Percentiles rank a stretch among this genome's conserved stretches.
Evolutionary conservation across 2,113 vertebrate genomes (phyloP).

Genomic region (Daboia siamensis): DNA sequence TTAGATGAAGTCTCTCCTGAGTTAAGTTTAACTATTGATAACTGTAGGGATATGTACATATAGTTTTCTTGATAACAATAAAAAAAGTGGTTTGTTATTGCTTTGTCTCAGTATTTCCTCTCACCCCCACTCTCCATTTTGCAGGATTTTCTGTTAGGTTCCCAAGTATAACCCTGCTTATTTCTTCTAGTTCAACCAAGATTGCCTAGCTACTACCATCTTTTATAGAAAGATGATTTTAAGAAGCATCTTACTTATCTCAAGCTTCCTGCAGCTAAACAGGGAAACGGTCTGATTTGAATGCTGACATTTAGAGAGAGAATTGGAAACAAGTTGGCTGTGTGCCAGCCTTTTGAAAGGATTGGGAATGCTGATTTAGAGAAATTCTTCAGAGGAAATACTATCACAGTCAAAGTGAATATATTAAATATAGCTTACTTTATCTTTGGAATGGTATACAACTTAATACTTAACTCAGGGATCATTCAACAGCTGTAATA

Average conservation of each 20-base stretch:
- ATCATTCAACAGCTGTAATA: background rate
- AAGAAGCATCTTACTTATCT: background rate
- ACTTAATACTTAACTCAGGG: background rate
- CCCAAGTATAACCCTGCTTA: background rate
- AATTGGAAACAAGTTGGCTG: background rate
- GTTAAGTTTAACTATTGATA: background rate
- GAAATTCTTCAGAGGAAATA: background rate
- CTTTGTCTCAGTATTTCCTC: background rate
- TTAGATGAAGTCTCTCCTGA: background rate
- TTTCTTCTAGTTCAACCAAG: background rate
- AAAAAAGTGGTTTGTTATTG: background rate
- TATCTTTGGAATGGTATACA: background rate
- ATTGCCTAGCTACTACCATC: background rate
- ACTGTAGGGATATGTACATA: background rate
- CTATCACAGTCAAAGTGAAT: background rate
- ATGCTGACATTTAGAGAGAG: background rate
- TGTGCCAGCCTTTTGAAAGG: background rate
- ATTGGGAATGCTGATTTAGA: background rate
- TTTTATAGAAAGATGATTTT: background rate
- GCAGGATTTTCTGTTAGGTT: background rate
- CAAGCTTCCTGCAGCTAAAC: background rate
- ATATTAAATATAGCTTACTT: background rate
- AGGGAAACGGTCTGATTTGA: background rate
- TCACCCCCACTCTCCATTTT: background rate
- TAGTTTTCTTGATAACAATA: background rate